Conservation (phyloP, 2,113 vertebrate species). For the Nerophis lumbriciformis region DNA sequence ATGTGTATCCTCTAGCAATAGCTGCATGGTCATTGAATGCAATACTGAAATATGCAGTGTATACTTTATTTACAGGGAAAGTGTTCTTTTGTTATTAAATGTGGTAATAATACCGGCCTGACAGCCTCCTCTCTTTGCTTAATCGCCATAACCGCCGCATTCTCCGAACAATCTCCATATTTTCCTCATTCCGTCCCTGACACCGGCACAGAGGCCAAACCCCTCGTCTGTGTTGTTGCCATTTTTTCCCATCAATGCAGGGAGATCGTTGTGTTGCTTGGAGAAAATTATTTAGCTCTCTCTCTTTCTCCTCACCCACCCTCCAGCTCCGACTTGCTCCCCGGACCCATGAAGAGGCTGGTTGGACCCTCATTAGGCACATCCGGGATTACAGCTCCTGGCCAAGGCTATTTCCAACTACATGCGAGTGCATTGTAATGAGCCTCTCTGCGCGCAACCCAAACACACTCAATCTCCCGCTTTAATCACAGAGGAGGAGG, state of each 20-base stretch:
- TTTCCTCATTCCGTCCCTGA: slow-evolving; percentile 58
- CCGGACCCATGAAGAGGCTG: slow-evolving; percentile 57
- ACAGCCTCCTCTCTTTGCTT: slow-evolving; percentile 9
- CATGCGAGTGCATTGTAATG: slow-evolving; percentile 76
- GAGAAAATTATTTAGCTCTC: slow-evolving; percentile 34
- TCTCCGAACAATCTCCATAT: slow-evolving; percentile 22
- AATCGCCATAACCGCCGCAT: slow-evolving; percentile 24
- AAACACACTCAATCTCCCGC: slow-evolving; percentile 66
- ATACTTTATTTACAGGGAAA: too few relatives aligned
- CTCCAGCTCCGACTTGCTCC: slow-evolving; percentile 37
- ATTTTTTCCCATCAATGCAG: slow-evolving; percentile 56
- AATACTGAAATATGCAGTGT: too few relatives aligned
- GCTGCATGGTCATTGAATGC: too few relatives aligned
- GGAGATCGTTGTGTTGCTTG: slow-evolving; percentile 53
- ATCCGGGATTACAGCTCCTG: slow-evolving; percentile 67
- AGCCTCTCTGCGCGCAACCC: slow-evolving; percentile 53
- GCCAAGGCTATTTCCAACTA: slow-evolving; percentile 63
- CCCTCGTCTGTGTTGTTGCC: slow-evolving; percentile 43
- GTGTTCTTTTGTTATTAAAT: too few relatives aligned
- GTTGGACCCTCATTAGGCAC: slow-evolving; percentile 69
- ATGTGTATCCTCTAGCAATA: too few relatives aligned
- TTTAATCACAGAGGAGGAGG: slow-evolving; percentile 72
- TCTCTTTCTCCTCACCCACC: not conserved
- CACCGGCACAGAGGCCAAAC: slow-evolving; percentile 23
- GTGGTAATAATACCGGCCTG: too few relatives aligned